These are phyloP conservation scores for Labeo catla DNA, from an alignment of 2,113 vertebrate genomes.

Conservation along the genomic window DNA sequence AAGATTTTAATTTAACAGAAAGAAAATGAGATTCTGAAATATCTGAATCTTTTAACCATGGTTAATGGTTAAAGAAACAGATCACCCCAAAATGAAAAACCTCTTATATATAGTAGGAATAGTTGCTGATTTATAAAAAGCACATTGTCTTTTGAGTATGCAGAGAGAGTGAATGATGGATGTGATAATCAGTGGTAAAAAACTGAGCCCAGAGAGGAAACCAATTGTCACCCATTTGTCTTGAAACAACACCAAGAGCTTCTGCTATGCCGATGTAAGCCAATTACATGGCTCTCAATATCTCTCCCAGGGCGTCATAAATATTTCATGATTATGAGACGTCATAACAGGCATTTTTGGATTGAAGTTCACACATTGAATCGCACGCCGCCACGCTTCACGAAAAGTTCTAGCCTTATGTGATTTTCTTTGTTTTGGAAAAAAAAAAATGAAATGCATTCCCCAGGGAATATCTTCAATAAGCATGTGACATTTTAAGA, in stretches of 20 bases:
- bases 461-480: not conserved
- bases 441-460: not conserved
- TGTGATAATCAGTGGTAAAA: slow-evolving; percentile 1
- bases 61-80: not conserved
- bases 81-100: not conserved
- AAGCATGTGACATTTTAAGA: slow-evolving; percentile 26
- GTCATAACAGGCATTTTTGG: slow-evolving; percentile 17
- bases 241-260: slow-evolving; percentile 8
- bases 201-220: slow-evolving; percentile 3
- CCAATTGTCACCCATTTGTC: slow-evolving; percentile 19
- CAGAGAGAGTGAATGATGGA: not conserved
- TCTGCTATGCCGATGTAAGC: slow-evolving; percentile 24
- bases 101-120: not conserved
- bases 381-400: not conserved
- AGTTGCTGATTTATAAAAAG: slow-evolving; percentile 2
- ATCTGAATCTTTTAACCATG: not conserved
- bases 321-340: slow-evolving; percentile 35
- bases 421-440: slow-evolving; percentile 20
- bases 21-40: not conserved
- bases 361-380: slow-evolving; percentile 23
- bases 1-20: not conserved
- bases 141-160: not conserved
- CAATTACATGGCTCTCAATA: slow-evolving; percentile 23
- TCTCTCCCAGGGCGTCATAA: slow-evolving; percentile 18
- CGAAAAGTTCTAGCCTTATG: slow-evolving; percentile 4